Percentiles rank a stretch among this genome's conserved stretches.
phyloP scores from a whole-genome alignment of 2,113 vertebrate genomes.

The Calonectris borealis region DNA sequence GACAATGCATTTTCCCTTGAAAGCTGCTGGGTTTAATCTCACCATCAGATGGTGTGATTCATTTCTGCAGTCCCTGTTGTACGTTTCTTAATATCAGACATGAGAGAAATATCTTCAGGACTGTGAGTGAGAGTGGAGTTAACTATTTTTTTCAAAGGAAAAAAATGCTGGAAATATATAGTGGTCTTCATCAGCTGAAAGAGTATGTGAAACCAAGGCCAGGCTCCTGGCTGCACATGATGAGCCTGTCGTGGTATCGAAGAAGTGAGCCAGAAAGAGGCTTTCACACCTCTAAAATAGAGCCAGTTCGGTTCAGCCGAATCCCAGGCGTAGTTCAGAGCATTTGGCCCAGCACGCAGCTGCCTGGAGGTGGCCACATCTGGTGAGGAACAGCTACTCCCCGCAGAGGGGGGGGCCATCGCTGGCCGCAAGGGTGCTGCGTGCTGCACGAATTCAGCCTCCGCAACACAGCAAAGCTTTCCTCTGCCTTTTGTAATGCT shows the following conservation, averaged over 20 bases:
- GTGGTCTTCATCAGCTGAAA: not conserved
- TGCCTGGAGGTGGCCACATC: not conserved
- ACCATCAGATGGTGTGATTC: conserved; percentile 6
- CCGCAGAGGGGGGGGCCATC: not conserved
- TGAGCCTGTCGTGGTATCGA: not conserved
- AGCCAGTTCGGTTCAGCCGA: not conserved
- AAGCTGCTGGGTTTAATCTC: conserved; percentile 51
- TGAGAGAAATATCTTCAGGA: conserved; percentile 43
- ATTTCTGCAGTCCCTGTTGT: conserved; percentile 35
- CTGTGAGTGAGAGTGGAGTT: not conserved
- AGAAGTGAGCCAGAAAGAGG: not conserved
- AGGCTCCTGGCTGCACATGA: not conserved
- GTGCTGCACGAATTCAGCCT: not conserved
- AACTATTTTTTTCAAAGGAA: conserved; percentile 37
- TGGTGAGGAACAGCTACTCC: not conserved
- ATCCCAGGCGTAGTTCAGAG: not conserved
- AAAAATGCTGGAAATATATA: not conserved
- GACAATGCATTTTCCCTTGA: not conserved
- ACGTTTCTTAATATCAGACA: conserved; percentile 32
- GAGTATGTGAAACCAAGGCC: not conserved
- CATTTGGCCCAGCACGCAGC: not conserved
- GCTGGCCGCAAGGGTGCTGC: not conserved
- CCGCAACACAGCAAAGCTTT: not conserved
- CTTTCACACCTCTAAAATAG: not conserved
- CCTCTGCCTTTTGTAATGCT: not conserved